phyloP scores from a whole-genome alignment of 2,888 invertebrate genomes.

The Tipula vernalis region DNA sequence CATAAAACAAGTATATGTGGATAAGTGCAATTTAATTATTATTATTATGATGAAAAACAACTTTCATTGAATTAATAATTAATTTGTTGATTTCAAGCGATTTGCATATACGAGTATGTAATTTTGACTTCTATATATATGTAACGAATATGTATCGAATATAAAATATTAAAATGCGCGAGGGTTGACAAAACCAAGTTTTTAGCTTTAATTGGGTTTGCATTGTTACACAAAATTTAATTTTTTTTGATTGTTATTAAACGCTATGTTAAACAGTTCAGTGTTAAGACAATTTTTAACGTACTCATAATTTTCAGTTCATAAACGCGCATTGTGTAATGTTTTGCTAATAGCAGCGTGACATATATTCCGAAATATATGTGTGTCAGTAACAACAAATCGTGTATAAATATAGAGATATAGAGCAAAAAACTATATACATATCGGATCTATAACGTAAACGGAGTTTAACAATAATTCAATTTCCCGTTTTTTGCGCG shows the following conservation, averaged over 20 bases:
- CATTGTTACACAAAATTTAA: not conserved
- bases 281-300: not conserved
- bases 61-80: not conserved
- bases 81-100: not conserved
- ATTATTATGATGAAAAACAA: not conserved
- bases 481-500: not conserved
- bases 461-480: not conserved
- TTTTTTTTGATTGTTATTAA: not conserved
- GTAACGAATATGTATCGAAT: no score
- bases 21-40: not conserved
- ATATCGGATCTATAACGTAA: not conserved
- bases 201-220: not conserved
- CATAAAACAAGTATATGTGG: not conserved
- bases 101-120: not conserved
- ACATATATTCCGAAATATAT: not conserved
- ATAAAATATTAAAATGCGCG: not conserved
- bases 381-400: not conserved
- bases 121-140: no score
- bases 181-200: not conserved
- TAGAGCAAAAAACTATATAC: not conserved
- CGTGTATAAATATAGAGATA: not conserved
- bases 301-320: not conserved
- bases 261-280: not conserved
- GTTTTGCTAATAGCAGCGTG: not conserved
- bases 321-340: not conserved